Conservation (phyloP, 2,888 invertebrate species). For the Anaspis maculata region DNA sequence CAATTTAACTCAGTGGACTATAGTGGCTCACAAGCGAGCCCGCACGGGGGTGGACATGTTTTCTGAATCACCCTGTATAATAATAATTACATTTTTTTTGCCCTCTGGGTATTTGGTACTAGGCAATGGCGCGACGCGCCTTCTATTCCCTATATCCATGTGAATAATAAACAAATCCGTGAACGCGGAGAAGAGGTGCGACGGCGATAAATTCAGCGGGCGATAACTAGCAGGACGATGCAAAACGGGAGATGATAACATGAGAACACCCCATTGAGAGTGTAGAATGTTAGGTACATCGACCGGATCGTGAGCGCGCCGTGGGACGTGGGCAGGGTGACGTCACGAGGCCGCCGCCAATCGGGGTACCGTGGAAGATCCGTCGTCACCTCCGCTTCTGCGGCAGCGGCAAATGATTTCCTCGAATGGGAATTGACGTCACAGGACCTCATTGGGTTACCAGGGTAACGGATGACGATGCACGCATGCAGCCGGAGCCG, state of each 20-base stretch:
- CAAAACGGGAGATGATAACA: no score
- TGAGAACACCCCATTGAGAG: conserved; percentile 24
- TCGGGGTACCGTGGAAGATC: conserved; percentile 17
- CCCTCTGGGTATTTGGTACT: no score
- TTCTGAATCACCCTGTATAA: no score
- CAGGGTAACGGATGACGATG: conserved; percentile 27
- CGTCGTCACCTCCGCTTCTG: conserved; percentile 26
- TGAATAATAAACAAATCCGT: no score
- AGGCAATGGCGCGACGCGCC: no score
- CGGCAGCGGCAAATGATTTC: conserved; percentile 32
- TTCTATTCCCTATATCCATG: not conserved
- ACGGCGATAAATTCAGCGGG: conserved; percentile 5
- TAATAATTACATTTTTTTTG: no score
- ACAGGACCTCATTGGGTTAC: conserved; percentile 33
- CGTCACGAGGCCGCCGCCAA: conserved; percentile 23
- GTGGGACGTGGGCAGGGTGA: conserved; percentile 28
- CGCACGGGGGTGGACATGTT: no score
- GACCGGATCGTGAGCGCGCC: conserved; percentile 18
- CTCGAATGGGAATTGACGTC: conserved; percentile 32
- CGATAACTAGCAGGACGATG: conserved; percentile 4
- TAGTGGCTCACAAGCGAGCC: no score
- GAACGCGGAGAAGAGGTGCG: no score
- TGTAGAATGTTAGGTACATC: no score
- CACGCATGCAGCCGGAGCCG: conserved; percentile 11
- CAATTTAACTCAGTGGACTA: no score